Evolutionary conservation across 37 sponge, comb jelly and placozoan genomes (phyloP).

Genomic region (Eunapius fragilis): DNA sequence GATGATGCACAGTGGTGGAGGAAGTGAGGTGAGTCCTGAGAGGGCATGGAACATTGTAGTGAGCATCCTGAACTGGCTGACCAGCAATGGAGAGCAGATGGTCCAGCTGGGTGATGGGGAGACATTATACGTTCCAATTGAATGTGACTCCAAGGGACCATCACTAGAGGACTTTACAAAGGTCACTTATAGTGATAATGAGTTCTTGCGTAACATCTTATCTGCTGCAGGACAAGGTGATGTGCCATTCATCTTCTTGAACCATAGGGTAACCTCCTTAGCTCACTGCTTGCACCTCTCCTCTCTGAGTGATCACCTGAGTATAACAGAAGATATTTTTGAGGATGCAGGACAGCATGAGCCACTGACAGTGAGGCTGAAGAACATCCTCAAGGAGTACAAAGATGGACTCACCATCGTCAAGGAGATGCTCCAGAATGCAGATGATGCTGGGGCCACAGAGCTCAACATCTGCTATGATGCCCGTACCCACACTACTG

Average conservation of each 20-base stretch:
- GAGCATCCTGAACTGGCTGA: constrained; percentile 49
- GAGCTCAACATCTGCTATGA: constrained; percentile 53
- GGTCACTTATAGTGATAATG: constrained; percentile 51
- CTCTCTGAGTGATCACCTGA: constrained; percentile 39
- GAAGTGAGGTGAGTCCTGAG: not conserved
- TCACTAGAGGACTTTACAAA: constrained; percentile 6
- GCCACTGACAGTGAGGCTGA: constrained; percentile 37
- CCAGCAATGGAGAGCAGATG: constrained; percentile 17
- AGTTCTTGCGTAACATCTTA: constrained; percentile 12
- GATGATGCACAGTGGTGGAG: constrained; percentile 8
- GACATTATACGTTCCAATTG: constrained; percentile 13
- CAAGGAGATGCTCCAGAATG: constrained; percentile 72
- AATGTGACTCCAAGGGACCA: constrained; percentile 36
- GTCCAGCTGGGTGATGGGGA: not conserved
- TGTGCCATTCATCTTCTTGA: not conserved
- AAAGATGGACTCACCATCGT: constrained; percentile 52
- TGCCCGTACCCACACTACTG: constrained; percentile 10
- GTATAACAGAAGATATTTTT: constrained; percentile 56
- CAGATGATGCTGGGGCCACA: constrained; percentile 75
- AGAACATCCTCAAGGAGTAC: constrained; percentile 61
- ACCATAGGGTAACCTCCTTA: constrained; percentile 3
- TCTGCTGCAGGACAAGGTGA: not conserved
- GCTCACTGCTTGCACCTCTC: constrained; percentile 8
- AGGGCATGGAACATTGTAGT: constrained; percentile 15
- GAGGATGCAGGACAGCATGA: constrained; percentile 60